Conservation (phyloP, 2,888 invertebrate genomes). For the Himalopsyche japonica region DNA sequence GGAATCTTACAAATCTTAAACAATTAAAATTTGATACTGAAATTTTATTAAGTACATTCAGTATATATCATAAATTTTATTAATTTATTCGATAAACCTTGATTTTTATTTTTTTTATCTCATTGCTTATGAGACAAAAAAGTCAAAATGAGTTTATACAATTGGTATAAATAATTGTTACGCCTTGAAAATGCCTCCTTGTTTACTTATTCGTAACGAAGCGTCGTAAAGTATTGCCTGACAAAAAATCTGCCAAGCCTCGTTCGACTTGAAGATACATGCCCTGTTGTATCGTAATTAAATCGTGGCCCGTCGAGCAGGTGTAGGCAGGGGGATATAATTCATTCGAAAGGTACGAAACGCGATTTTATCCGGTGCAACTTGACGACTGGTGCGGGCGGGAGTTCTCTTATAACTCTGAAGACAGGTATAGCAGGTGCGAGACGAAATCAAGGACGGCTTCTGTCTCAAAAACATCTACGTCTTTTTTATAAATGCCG, state of each 20-base stretch:
- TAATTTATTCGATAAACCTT: too few species aligned
- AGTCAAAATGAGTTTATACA: too few species aligned
- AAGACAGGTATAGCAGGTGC: background rate
- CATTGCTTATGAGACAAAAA: too few species aligned
- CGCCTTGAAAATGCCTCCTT: too few species aligned
- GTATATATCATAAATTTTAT: too few species aligned
- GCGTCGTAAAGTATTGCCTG: background rate
- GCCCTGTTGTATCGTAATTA: background rate
- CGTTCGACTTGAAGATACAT: background rate
- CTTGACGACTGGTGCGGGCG: background rate
- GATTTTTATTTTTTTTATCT: too few species aligned
- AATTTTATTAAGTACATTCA: too few species aligned
- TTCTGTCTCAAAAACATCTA: background rate
- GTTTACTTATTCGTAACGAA: background rate
- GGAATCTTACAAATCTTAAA: too few species aligned
- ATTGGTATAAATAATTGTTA: too few species aligned
- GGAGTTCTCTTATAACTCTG: background rate
- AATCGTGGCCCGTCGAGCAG: background rate
- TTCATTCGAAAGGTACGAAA: background rate
- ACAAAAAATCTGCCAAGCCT: background rate
- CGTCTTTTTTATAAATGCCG: background rate
- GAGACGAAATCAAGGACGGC: background rate
- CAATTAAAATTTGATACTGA: too few species aligned
- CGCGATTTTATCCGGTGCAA: background rate
- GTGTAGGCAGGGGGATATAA: background rate